phyloP scores from a whole-genome alignment of 2,797 vertebrate genomes.

The Clarias pachynema region DNA sequence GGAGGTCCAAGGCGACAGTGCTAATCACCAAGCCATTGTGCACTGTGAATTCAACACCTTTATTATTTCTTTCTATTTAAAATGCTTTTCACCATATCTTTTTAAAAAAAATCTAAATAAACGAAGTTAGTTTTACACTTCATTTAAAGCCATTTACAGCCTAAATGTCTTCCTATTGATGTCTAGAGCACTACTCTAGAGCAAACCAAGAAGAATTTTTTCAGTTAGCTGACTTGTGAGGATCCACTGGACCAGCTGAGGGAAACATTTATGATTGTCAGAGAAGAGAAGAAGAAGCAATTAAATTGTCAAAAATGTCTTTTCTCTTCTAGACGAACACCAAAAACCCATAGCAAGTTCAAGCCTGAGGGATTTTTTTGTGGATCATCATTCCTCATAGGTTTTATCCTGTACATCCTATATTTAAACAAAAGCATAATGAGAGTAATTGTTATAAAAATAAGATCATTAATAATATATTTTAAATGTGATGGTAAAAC shows the following conservation, averaged over 20 bases:
- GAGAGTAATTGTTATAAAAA: constrained; percentile 1
- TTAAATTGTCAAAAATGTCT: constrained; percentile 8
- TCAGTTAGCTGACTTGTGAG: neutral
- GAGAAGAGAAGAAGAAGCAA: neutral
- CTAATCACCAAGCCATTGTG: no score
- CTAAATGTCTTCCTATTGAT: no score
- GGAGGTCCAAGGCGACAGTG: no score
- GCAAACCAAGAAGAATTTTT: neutral
- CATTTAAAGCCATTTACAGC: neutral
- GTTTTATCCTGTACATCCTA: neutral
- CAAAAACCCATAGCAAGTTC: constrained; percentile 13
- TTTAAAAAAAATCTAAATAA: neutral
- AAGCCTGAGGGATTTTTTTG: neutral
- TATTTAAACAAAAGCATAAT: neutral
- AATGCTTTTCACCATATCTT: no score
- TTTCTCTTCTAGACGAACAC: neutral
- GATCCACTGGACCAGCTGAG: neutral
- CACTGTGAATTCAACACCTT: no score
- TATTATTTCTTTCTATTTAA: no score
- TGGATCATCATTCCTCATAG: neutral
- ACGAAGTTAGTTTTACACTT: neutral
- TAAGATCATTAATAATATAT: neutral
- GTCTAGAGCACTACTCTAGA: no score
- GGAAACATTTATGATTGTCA: neutral
- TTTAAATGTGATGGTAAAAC: neutral